These are phyloP conservation scores for Notoglanidium macrostoma DNA, from an alignment of 2,797 vertebrate species.

Conservation along the genomic window DNA sequence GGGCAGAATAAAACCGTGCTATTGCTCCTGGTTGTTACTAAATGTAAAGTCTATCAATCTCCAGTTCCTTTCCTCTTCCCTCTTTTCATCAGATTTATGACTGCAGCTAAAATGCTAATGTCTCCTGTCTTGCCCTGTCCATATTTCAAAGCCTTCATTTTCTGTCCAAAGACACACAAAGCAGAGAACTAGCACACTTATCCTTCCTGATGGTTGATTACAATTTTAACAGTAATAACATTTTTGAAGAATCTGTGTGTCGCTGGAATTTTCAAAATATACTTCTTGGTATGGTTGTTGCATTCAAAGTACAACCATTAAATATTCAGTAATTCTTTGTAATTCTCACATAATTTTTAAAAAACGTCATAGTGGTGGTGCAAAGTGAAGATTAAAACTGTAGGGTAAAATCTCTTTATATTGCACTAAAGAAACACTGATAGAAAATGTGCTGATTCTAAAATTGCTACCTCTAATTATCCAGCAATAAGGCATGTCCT, in stretches of 20 bases:
- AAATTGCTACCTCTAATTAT: neutral
- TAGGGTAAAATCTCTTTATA: neutral
- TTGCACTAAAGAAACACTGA: neutral
- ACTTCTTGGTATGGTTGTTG: neutral
- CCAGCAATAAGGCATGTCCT: neutral
- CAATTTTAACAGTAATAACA: neutral
- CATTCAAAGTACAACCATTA: neutral
- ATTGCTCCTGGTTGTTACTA: conserved; percentile 72
- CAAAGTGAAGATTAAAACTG: neutral
- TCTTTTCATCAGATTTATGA: conserved; percentile 79
- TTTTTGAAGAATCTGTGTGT: neutral
- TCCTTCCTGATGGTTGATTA: neutral
- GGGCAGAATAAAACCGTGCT: conserved; percentile 67
- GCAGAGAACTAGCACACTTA: conserved; percentile 6
- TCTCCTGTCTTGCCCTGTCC: conserved; percentile 53
- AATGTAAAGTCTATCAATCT: conserved; percentile 75
- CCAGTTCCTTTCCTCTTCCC: conserved; percentile 72
- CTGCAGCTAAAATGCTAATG: conserved; percentile 80
- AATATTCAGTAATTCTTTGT: neutral
- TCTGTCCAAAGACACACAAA: conserved; percentile 22
- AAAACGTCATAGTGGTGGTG: neutral
- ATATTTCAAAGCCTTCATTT: conserved; percentile 54
- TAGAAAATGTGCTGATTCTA: neutral
- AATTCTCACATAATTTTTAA: neutral
- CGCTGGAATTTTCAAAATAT: neutral